Percentiles rank a stretch among this genome's conserved stretches.
phyloP scores from a whole-genome alignment of 2,113 vertebrate species.

The Struthio camelus region DNA sequence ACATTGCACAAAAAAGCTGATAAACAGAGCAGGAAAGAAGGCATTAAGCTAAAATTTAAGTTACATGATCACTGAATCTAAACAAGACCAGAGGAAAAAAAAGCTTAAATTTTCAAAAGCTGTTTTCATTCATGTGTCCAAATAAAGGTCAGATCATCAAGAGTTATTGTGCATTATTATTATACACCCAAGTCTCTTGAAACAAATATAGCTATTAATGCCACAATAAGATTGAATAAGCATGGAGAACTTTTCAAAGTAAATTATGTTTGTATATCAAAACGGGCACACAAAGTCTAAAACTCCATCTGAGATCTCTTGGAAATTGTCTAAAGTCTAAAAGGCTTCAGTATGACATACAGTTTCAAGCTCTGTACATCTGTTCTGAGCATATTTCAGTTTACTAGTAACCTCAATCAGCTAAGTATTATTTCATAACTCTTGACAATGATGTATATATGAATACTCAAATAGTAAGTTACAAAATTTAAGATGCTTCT shows the following conservation, averaged over 20 bases:
- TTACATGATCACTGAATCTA: background rate
- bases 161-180: background rate
- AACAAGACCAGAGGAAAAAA: background rate
- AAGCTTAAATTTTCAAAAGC: background rate
- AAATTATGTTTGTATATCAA: background rate
- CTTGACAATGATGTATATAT: background rate
- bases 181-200: background rate
- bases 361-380: background rate
- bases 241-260: background rate
- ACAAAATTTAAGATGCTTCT: background rate
- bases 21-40: background rate
- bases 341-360: background rate
- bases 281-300: background rate
- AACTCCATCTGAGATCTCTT: background rate
- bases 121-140: background rate
- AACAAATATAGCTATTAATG: background rate
- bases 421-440: background rate
- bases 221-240: background rate
- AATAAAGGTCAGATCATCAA: background rate
- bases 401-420: background rate
- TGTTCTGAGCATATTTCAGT: background rate
- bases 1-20: background rate
- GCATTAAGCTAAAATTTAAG: background rate
- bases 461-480: background rate
- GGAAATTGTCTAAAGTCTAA: background rate